A percentile compares a stretch with the other conserved stretches of the same genome.
These are phyloP conservation scores for Phyllotreta striolata DNA, from an alignment of 2,888 invertebrate species.

Conservation along the genomic window DNA sequence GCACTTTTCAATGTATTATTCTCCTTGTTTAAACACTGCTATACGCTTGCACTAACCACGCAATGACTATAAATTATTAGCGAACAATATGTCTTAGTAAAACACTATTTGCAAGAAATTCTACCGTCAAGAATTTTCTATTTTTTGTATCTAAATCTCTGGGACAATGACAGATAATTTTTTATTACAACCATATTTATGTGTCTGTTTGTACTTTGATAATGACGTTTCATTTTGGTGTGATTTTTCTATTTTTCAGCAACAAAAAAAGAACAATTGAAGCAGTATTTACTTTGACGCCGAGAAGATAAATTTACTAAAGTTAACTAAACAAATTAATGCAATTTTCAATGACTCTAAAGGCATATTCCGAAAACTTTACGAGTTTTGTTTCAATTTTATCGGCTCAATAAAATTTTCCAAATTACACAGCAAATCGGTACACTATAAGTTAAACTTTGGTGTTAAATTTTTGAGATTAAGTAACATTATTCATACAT, in stretches of 20 bases:
- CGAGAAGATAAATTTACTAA: slow-evolving; percentile 1
- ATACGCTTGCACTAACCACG: background rate
- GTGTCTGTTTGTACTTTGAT: slow-evolving; percentile 21
- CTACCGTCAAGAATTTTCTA: background rate
- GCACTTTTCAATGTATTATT: too few relatives aligned
- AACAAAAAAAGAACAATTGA: slow-evolving; percentile 7
- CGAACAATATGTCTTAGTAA: background rate
- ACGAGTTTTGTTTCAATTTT: too few relatives aligned
- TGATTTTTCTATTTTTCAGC: background rate
- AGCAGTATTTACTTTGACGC: background rate
- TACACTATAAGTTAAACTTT: too few relatives aligned
- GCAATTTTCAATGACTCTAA: background rate
- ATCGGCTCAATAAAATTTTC: too few relatives aligned
- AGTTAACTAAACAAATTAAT: slow-evolving; percentile 4
- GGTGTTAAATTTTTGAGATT: too few relatives aligned
- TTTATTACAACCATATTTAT: slow-evolving; percentile 6
- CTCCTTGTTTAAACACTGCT: too few relatives aligned
- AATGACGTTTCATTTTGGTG: slow-evolving; percentile 7
- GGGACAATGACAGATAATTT: slow-evolving; percentile 16
- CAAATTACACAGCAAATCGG: too few relatives aligned
- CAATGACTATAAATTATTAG: background rate
- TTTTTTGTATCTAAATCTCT: slow-evolving; percentile 9
- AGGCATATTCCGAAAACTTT: too few relatives aligned
- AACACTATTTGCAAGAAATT: background rate
- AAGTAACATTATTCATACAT: too few relatives aligned